Percentiles rank a stretch among this genome's conserved stretches.
Conservation (phyloP, 1,140 invertebrate genomes). For the Zaprionus taronus region DNA sequence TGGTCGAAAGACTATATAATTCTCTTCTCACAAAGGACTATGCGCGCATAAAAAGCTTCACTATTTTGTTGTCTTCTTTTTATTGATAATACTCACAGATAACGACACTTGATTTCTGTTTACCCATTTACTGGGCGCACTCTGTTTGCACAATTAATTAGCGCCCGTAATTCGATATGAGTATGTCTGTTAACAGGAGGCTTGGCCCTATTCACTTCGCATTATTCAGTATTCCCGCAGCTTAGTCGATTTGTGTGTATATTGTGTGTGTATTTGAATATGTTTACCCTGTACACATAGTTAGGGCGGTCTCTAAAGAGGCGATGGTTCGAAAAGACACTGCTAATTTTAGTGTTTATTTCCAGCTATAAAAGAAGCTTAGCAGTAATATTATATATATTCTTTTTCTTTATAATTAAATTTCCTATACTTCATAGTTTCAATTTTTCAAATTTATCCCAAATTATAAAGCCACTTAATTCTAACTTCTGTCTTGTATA, state of each 20-base stretch:
- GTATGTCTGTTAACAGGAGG: not conserved
- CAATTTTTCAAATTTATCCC: not conserved
- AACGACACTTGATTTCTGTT: not conserved
- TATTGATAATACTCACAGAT: constrained; percentile 1
- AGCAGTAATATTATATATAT: not conserved
- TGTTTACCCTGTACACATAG: not conserved
- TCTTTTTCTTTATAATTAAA: too few relatives aligned
- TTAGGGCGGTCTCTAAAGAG: not conserved
- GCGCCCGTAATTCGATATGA: constrained; percentile 33
- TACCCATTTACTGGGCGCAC: not conserved
- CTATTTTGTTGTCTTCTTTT: not conserved
- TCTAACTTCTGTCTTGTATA: not conserved
- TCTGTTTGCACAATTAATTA: constrained; percentile 44
- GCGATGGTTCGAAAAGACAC: not conserved
- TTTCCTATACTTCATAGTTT: too few relatives aligned
- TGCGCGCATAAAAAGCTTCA: not conserved
- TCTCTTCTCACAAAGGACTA: not conserved
- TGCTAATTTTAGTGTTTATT: not conserved
- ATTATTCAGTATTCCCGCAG: not conserved
- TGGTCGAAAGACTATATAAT: not conserved
- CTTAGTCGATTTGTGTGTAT: not conserved
- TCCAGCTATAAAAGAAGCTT: not conserved
- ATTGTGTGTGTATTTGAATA: not conserved
- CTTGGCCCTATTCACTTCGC: constrained; percentile 28
- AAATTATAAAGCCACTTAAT: not conserved